phyloP scores from a whole-genome alignment of 2,888 invertebrate species.

The Leucoma salicis region DNA sequence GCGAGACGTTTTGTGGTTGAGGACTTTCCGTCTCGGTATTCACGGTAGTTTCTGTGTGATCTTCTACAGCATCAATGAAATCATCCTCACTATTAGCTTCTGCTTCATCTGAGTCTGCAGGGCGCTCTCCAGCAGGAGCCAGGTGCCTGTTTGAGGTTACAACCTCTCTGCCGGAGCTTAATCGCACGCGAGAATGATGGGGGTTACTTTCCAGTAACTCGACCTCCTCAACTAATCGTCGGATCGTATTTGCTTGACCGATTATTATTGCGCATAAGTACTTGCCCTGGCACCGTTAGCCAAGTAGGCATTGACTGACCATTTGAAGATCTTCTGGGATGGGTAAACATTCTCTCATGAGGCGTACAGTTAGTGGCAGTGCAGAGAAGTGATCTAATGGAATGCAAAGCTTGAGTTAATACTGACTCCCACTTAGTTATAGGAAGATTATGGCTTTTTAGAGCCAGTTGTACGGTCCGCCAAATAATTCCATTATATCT shows the following conservation, averaged over 20 bases:
- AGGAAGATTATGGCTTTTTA: background rate
- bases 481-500: conserved; percentile 1
- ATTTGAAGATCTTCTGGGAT: background rate
- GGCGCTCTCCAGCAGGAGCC: no score
- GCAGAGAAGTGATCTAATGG: background rate
- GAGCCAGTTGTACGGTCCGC: background rate
- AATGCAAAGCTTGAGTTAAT: background rate
- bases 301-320: background rate
- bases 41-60: no score
- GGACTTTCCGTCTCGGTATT: no score
- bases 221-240: background rate
- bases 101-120: no score
- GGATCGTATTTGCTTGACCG: background rate
- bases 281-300: background rate
- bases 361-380: background rate
- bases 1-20: no score
- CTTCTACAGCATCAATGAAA: no score
- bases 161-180: background rate
- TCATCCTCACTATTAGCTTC: no score
- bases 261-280: background rate
- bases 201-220: no score
- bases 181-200: no score
- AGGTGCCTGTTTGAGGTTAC: background rate
- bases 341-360: background rate
- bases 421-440: background rate